A percentile compares a stretch with the other conserved stretches of the same genome.
phyloP scores from a whole-genome alignment of 2,888 invertebrate species.

The Acleris laterana region DNA sequence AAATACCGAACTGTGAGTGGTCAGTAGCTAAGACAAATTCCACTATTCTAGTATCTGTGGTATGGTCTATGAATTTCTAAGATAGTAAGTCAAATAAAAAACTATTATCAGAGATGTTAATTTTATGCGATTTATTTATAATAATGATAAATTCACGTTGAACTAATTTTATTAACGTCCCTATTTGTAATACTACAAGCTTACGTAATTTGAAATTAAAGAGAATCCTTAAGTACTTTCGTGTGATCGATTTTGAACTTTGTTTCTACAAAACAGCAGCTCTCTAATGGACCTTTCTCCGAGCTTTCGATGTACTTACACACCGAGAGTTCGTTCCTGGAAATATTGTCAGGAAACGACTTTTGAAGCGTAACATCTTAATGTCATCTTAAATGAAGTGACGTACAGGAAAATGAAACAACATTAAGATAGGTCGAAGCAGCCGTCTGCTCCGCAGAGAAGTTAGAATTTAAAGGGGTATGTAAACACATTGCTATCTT shows the following conservation, averaged over 20 bases:
- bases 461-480: not conserved
- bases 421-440: constrained; percentile 13
- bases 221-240: too few relatives aligned
- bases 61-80: not conserved
- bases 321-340: constrained; percentile 19
- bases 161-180: too few relatives aligned
- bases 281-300: constrained; percentile 20
- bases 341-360: constrained; percentile 22
- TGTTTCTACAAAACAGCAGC: constrained; percentile 5
- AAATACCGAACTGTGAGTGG: constrained; percentile 55
- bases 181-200: too few relatives aligned
- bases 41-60: constrained; percentile 25
- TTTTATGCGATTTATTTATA: too few relatives aligned
- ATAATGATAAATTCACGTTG: too few relatives aligned
- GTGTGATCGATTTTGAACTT: not conserved
- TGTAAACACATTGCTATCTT: not conserved
- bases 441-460: not conserved
- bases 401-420: constrained; percentile 5
- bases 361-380: constrained; percentile 29
- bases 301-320: constrained; percentile 1
- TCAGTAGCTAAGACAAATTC: constrained; percentile 56
- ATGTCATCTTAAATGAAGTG: constrained; percentile 23
- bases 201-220: too few relatives aligned
- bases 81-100: too few relatives aligned
- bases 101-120: too few relatives aligned